phyloP scores from a whole-genome alignment of 2,888 invertebrate species.

The Scrobipalpa atriplicella region DNA sequence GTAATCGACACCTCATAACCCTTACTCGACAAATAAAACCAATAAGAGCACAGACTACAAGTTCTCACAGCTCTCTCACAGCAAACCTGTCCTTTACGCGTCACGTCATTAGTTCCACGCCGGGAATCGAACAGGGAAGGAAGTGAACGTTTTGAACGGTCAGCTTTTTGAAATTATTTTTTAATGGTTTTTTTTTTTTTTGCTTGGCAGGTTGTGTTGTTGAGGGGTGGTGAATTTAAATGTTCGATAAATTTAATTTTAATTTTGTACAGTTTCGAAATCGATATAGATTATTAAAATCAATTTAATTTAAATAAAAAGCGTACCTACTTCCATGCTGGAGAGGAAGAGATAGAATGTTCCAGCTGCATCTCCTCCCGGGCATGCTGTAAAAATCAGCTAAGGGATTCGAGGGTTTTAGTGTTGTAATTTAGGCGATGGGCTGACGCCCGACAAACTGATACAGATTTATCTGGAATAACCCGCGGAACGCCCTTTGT shows the following conservation, averaged over 20 bases:
- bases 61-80: slow-evolving; percentile 22
- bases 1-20: slow-evolving; percentile 5
- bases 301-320: no score
- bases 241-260: not conserved
- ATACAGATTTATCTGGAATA: no score
- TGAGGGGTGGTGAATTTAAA: not conserved
- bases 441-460: no score
- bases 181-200: not conserved
- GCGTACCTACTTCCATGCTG: no score
- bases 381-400: no score
- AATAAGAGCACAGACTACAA: not conserved
- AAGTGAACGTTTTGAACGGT: slow-evolving; percentile 46
- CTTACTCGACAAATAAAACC: not conserved
- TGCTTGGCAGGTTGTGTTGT: not conserved
- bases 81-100: slow-evolving; percentile 40
- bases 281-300: no score
- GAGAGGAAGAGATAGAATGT: no score
- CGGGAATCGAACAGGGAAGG: slow-evolving; percentile 56
- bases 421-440: no score
- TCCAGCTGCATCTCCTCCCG: no score
- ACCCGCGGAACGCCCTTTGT: no score
- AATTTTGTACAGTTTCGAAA: no score
- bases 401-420: no score
- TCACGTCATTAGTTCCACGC: slow-evolving; percentile 66
- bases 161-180: slow-evolving; percentile 13